Evolutionary conservation across 2,113 vertebrate species (phyloP).

Genomic region (Pituophis catenifer): DNA sequence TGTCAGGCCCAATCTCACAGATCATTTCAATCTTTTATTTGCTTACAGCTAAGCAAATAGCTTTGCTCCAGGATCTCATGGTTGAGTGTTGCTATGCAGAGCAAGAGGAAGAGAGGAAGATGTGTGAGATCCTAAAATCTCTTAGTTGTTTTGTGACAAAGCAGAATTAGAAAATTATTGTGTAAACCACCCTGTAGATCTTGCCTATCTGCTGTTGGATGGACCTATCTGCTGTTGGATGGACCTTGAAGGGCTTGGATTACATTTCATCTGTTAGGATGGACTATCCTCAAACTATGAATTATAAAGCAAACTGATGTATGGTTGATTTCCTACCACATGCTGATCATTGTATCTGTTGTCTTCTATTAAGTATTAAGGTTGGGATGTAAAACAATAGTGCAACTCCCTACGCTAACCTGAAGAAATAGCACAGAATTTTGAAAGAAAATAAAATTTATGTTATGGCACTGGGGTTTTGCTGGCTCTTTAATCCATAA

Average conservation of each 20-base stretch:
- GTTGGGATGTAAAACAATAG: not conserved
- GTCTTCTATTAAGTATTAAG: not conserved
- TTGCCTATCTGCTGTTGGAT: not conserved
- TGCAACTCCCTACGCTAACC: not conserved
- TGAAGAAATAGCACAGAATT: not conserved
- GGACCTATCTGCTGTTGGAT: not conserved
- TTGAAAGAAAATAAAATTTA: not conserved
- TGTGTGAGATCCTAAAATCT: not conserved
- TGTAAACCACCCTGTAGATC: not conserved
- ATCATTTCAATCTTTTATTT: too few relatives aligned
- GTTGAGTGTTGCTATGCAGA: not conserved
- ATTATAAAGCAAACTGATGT: not conserved
- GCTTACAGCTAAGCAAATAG: too few relatives aligned
- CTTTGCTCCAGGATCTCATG: not conserved
- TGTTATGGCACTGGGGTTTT: not conserved
- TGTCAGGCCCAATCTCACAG: too few relatives aligned
- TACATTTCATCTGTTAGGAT: not conserved
- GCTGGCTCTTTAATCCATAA: not conserved
- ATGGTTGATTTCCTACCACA: not conserved
- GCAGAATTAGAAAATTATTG: not conserved
- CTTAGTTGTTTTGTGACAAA: not conserved
- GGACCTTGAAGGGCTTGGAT: not conserved
- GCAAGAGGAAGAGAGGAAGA: not conserved
- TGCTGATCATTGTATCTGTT: not conserved
- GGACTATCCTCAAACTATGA: not conserved